phyloP scores from a whole-genome alignment of 2,113 vertebrate species.

The Galbula dea region DNA sequence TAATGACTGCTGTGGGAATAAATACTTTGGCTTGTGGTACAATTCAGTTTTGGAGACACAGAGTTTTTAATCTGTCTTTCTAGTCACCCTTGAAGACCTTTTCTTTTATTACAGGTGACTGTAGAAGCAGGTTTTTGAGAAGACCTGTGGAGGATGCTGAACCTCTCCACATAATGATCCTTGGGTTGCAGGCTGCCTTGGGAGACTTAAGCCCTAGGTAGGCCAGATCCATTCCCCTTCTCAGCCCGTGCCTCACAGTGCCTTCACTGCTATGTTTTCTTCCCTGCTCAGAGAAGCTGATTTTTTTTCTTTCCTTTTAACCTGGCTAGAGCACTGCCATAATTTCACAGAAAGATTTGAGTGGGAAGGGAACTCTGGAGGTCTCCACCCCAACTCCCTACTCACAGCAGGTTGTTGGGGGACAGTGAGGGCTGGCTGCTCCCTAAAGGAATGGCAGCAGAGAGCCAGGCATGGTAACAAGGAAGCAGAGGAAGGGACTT shows the following conservation, averaged over 20 bases:
- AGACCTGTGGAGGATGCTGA: background rate
- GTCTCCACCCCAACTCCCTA: background rate
- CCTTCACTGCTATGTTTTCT: background rate
- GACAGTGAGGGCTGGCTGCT: background rate
- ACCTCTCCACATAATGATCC: background rate
- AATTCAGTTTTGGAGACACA: background rate
- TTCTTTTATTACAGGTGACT: background rate
- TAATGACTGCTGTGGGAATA: background rate
- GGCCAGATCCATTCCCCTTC: background rate
- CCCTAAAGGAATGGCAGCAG: background rate
- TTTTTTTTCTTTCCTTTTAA: background rate
- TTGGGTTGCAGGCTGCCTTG: background rate
- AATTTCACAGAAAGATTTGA: background rate
- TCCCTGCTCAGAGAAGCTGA: background rate
- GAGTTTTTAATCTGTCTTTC: background rate
- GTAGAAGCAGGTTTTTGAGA: background rate
- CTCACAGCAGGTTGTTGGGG: background rate
- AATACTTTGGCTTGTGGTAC: background rate
- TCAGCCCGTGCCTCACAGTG: background rate
- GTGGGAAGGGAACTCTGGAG: background rate
- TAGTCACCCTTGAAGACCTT: background rate
- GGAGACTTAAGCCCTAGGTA: background rate
- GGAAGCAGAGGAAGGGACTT: background rate
- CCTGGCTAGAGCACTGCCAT: background rate
- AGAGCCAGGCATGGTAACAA: rapidly evolving